phyloP scores from a whole-genome alignment of 2,113 vertebrate genomes.

The Tiliqua scincoides region DNA sequence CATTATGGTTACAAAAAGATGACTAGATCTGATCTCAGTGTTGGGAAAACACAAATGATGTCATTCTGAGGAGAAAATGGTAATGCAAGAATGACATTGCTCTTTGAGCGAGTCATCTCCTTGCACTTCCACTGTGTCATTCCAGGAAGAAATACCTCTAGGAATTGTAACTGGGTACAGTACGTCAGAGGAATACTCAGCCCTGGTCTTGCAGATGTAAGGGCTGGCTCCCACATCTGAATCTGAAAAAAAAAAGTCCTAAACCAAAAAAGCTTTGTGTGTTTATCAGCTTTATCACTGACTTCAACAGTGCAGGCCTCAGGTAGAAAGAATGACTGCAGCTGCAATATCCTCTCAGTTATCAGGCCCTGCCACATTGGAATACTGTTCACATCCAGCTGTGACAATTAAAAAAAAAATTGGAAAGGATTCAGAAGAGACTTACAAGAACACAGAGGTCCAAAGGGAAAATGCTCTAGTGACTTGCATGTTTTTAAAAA shows the following conservation, averaged over 20 bases:
- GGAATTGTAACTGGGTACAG: background rate
- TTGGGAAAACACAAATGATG: slow-evolving; percentile 41
- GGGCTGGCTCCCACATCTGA: background rate
- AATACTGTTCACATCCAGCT: background rate
- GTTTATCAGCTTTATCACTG: background rate
- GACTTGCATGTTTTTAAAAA: too few relatives aligned
- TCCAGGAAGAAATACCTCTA: slow-evolving; percentile 13
- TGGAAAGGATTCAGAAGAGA: slow-evolving; percentile 21
- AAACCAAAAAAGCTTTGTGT: background rate
- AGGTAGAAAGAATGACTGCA: slow-evolving; percentile 11
- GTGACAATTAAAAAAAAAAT: slow-evolving; percentile 2
- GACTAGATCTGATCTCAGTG: background rate
- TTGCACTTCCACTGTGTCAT: slow-evolving; percentile 33
- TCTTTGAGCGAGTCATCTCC: slow-evolving; percentile 28
- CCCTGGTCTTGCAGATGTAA: slow-evolving; percentile 23
- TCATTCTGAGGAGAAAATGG: slow-evolving; percentile 1
- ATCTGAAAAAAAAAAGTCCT: background rate
- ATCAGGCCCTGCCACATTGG: slow-evolving; percentile 14
- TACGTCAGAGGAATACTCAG: slow-evolving; percentile 29
- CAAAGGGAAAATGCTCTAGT: background rate
- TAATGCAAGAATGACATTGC: background rate
- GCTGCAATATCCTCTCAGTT: slow-evolving; percentile 7
- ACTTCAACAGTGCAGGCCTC: background rate
- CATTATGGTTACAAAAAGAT: background rate
- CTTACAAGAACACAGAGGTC: background rate